A percentile compares a stretch with the other conserved stretches of the same genome.
Evolutionary conservation across 2,113 vertebrate genomes (phyloP).

Genomic region (Colaptes auratus): DNA sequence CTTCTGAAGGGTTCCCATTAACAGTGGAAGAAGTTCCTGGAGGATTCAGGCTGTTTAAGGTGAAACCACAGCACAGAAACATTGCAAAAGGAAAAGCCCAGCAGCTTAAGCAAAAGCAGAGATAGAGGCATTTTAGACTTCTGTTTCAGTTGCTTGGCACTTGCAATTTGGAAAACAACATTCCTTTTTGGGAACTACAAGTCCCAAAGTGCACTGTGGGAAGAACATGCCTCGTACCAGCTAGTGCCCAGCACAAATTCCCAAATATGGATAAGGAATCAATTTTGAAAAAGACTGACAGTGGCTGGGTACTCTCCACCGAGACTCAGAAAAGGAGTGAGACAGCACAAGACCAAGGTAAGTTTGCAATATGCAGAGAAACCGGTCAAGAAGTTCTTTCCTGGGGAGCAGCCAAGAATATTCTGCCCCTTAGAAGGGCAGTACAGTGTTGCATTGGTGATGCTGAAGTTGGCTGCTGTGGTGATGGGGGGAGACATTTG

Average conservation of each 20-base stretch:
- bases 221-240: conserved; percentile 41
- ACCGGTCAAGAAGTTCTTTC: background rate
- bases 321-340: background rate
- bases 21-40: background rate
- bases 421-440: background rate
- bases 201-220: conserved; percentile 65
- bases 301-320: conserved; percentile 19
- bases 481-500: background rate
- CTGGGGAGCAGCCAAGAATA: background rate
- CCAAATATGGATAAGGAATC: conserved; percentile 80
- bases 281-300: conserved; percentile 60
- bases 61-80: background rate
- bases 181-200: conserved; percentile 65
- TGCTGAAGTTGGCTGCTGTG: background rate
- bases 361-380: background rate
- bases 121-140: background rate
- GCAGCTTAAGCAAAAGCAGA: background rate
- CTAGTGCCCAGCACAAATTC: conserved; percentile 69
- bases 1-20: rapidly evolving
- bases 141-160: background rate
- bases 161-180: conserved; percentile 24
- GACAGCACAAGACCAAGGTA: conserved; percentile 46
- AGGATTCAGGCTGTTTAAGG: background rate
- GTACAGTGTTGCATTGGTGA: background rate
- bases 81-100: background rate